Base-by-base conservation (phyloP, 2,888 invertebrate genomes). In the Octodonta nipae region DNA sequence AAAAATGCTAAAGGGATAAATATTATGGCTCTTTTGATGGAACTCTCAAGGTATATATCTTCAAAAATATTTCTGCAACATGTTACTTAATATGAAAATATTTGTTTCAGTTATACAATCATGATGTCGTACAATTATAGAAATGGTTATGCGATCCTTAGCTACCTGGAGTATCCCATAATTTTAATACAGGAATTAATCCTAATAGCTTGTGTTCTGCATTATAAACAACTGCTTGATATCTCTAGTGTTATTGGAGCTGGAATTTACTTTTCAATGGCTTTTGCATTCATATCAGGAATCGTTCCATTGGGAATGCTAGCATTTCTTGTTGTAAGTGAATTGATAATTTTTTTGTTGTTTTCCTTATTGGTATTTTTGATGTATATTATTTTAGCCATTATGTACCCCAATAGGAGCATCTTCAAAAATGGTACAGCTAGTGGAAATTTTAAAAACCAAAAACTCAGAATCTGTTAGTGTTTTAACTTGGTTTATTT, bases 141-240 rank as follows among this genome's bases (percentile, higher is more conserved):
- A 15, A 82, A 78, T 54, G 67, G 67, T 7, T 86, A 87, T 55
- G 70, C 77, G 7, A 44, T 82, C 6, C 63, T 84, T 42, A 80
- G 84, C 0, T 88, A 85, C 50, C 60, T 87, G 68, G 88, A 88
- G 53, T 87, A 87, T 58, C 84, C 85, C 1, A 74, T 86, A 26
- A 74, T 87, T 42, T 58, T 87, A 35, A 30, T 75, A 2, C 86
- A 87, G 65, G 76, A 85, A 48, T 73, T 78, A 41, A 63, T 81
- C 5, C 61, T 87, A 38, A 70, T 86, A 43, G 78, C 70, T 51
- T 69, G 77, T 33, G 79, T 79, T 2, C 60, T 86, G 34, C 71
- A 75, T 50, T 85, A 77, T 53, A 72, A 73, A 49, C 63, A 69
- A 16, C 46, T 69, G 39, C 50, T 83, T 26, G 66, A 71, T 36